Conservation (phyloP, 2,113 vertebrate species). For the Sprattus sprattus region DNA sequence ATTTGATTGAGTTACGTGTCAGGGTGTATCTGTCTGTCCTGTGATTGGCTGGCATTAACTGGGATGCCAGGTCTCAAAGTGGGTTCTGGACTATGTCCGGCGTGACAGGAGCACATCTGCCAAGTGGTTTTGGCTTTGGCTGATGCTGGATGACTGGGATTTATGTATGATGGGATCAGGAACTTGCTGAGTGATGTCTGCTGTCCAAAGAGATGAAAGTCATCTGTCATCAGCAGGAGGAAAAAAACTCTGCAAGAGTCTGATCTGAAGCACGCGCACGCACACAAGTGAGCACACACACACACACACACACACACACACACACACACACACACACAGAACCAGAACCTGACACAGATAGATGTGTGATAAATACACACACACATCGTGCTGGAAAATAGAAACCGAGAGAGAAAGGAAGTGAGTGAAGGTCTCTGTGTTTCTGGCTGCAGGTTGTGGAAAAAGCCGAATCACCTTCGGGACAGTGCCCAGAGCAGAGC, state of each 20-base stretch:
- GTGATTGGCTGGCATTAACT: neutral
- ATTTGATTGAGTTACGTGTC: neutral
- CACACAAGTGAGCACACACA: neutral
- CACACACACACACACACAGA: neutral
- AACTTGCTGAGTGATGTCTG: slow-evolving; percentile 53
- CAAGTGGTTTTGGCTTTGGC: neutral
- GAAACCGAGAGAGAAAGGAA: neutral
- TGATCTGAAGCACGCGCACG: neutral
- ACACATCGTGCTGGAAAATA: neutral
- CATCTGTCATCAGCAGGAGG: slow-evolving; percentile 41
- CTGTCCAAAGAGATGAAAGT: slow-evolving; percentile 15
- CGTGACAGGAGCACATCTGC: neutral
- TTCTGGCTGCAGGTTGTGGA: slow-evolving; percentile 7
- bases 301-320: slow-evolving; percentile 7
- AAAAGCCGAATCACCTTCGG: neutral
- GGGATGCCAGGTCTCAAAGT: neutral
- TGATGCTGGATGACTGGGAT: slow-evolving; percentile 29
- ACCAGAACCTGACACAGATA: too few species aligned
- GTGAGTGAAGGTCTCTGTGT: neutral
- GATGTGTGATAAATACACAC: neutral
- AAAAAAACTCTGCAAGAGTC: slow-evolving; percentile 50
- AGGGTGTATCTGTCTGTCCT: neutral
- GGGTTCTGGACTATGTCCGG: neutral
- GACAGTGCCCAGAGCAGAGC: neutral
- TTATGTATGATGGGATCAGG: slow-evolving; percentile 62